Percentiles rank a stretch among this genome's conserved stretches.
phyloP scores from a whole-genome alignment of 2,888 invertebrate species.

The Gymnoscelis rufifasciata region DNA sequence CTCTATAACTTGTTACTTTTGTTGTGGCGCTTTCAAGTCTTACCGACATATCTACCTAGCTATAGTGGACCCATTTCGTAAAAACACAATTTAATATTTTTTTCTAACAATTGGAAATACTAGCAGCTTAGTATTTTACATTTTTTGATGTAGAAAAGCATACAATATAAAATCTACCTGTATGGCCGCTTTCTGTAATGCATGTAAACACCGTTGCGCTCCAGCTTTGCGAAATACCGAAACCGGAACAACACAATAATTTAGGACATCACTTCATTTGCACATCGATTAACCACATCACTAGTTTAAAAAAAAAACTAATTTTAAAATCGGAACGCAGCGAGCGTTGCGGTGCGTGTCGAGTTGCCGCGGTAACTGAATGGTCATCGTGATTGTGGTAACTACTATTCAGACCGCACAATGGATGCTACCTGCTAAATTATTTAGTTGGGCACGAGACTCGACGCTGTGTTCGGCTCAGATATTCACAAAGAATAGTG shows the following conservation, averaged over 20 bases:
- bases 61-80: no score
- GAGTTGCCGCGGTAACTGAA: slow-evolving; percentile 49
- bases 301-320: slow-evolving; percentile 31
- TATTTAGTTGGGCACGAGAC: slow-evolving; percentile 49
- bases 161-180: no score
- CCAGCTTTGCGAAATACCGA: slow-evolving; percentile 61
- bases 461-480: neutral
- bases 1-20: no score
- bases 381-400: slow-evolving; percentile 41
- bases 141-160: no score
- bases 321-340: slow-evolving; percentile 31
- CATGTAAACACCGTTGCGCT: slow-evolving; percentile 74
- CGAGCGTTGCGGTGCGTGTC: slow-evolving; percentile 43
- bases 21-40: no score
- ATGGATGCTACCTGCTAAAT: slow-evolving; percentile 57
- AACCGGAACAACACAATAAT: slow-evolving; percentile 34
- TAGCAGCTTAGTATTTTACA: no score
- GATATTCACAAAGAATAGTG: slow-evolving; percentile 2
- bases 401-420: slow-evolving; percentile 44
- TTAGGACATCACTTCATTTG: slow-evolving; percentile 40
- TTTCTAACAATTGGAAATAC: no score
- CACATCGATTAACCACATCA: slow-evolving; percentile 29
- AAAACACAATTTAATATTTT: no score
- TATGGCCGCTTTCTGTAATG: slow-evolving; percentile 77
- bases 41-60: no score